Base-by-base conservation (phyloP, 64 coral and sea anemone genomes). In the Pachyseris speciosa region DNA sequence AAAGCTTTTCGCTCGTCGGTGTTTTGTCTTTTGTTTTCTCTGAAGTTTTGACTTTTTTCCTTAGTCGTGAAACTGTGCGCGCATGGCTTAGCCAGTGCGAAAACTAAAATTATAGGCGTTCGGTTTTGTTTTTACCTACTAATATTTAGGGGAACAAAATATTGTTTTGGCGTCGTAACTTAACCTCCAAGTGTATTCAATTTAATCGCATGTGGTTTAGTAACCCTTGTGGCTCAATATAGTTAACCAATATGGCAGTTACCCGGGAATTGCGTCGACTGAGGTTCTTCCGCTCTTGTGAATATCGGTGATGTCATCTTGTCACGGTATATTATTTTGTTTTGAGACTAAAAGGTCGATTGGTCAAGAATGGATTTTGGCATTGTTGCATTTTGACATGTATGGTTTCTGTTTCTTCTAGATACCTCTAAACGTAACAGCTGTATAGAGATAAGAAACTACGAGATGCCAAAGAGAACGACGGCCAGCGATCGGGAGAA, bases 381-480 rank as follows among this genome's bases (percentile, higher is more conserved):
- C 49, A 57, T 27, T 16, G 16, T 11, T 48, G 9, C 32, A 36
- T 61, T 36, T 9, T 37, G 7, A 24, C 7, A 4, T 0, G 20
- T 60, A n/a, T 57, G 11, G 2, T 25, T 79, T 81, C 22, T 41
- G 17, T 41, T 61, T 81, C 33, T 81, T 61, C 31, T 63, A 81
- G 77, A 63, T 37, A 30, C 52, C 19, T 37, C 53, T 1, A 61
- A 81, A 36, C 77, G 77, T 24, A 81, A 40, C 77, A 81, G 77
- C 20, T 81, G 77, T 13, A 41, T 81, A 3, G 77, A 81, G n/a
- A 63, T 81, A 61, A 81, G 77, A 11, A 61, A 59, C 17, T 38
- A 58, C 63, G 80, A 92, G 9, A 97, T 97, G 95, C 91, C 95
- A 22, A 97, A 86, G 71, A 97, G 93, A 89, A 84, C 95, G 16